These are phyloP conservation scores for Lamellibrachia luymesi DNA, from an alignment of 1,140 invertebrate species.

Conservation along the genomic window DNA sequence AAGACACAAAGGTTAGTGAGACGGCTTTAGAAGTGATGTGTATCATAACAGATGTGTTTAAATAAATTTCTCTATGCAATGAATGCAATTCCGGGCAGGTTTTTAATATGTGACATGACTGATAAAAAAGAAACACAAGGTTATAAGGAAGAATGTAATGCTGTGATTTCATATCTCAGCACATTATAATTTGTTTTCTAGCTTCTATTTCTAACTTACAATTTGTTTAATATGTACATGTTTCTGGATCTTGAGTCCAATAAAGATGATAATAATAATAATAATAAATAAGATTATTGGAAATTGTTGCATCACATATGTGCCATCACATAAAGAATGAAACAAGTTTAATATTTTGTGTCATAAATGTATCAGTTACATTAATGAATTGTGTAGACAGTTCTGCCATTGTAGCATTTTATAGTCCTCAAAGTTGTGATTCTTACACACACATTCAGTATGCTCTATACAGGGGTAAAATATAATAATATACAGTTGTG, in stretches of 20 bases:
- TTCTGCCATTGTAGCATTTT: no score
- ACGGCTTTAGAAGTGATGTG: not conserved
- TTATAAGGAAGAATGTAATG: no score
- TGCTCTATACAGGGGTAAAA: no score
- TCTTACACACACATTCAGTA: no score
- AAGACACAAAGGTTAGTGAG: slow-evolving; percentile 20
- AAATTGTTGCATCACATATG: not conserved
- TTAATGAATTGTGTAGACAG: no score
- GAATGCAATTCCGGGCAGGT: not conserved
- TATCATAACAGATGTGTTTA: not conserved
- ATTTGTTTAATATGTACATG: no score
- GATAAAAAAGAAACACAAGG: not conserved
- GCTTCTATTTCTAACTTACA: no score
- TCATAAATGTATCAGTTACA: not conserved
- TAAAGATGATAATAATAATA: not conserved
- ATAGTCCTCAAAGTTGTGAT: no score
- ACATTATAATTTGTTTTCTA: no score
- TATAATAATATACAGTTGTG: no score
- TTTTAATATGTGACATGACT: not conserved
- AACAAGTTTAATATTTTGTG: not conserved
- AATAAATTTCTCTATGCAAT: not conserved
- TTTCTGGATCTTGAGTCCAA: no score
- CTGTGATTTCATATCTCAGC: no score
- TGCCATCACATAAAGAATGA: not conserved
- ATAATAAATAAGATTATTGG: not conserved